Evolutionary conservation across 1,140 invertebrate species (phyloP).

Genomic region (Brachionus koreanus): DNA sequence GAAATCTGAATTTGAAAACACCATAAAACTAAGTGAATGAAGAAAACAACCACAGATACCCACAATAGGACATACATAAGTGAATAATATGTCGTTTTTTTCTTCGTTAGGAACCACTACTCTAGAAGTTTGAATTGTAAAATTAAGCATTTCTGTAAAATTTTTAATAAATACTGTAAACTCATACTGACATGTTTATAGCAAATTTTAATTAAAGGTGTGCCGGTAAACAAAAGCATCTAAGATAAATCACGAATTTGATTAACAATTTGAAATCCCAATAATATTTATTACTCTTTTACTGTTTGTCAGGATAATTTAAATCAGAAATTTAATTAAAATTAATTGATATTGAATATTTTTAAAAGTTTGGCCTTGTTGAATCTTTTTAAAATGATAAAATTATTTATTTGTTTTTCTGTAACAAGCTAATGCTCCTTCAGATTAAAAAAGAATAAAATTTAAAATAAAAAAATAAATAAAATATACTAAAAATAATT

Average conservation of each 20-base stretch:
- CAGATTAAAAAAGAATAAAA: too few relatives aligned
- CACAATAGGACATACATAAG: not conserved
- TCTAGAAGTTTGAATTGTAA: not conserved
- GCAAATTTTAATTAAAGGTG: constrained; percentile 1
- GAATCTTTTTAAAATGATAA: too few relatives aligned
- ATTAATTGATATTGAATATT: not conserved
- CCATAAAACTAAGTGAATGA: not conserved
- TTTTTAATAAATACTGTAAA: not conserved
- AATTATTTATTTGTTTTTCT: too few relatives aligned
- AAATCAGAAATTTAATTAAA: not conserved
- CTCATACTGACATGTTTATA: not conserved
- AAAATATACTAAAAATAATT: too few relatives aligned
- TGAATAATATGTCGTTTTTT: not conserved
- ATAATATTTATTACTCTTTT: not conserved
- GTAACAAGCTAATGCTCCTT: too few relatives aligned
- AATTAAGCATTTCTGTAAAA: not conserved
- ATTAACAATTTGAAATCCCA: not conserved
- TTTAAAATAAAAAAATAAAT: too few relatives aligned
- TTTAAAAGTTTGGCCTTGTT: too few relatives aligned
- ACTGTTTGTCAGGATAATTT: not conserved
- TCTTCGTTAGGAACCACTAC: not conserved
- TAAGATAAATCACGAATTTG: not conserved
- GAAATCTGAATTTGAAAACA: not conserved
- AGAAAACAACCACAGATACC: not conserved
- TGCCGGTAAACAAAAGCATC: not conserved